Base-by-base conservation (phyloP, 2,113 vertebrate species). In the Bos indicus region DNA sequence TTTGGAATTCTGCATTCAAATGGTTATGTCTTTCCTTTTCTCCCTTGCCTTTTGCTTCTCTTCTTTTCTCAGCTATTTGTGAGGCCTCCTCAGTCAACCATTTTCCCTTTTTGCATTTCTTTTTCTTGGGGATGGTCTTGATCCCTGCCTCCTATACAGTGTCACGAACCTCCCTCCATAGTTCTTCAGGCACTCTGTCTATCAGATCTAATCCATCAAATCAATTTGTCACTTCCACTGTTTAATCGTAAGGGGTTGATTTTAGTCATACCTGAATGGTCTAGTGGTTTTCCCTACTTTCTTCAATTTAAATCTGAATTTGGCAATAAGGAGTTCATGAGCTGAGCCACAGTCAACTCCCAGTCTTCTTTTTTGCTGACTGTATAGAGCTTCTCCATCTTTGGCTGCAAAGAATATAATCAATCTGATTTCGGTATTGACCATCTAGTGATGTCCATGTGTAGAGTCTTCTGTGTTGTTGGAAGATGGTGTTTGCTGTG, bases 121-220 rank as follows among this genome's bases (percentile, higher is more conserved):
- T 71, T 71, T 71, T 40, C n/a, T 23, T 40, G 67, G 19, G n/a
- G 19, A 71, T 71, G 67, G 67, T 71, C 19, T 71, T 71, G n/a
- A 71, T 71, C n/a, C 19, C 5, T 12, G n/a, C 19, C 67, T 71
- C 19, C n/a, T 71, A 10, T 71, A 36, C 17, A 71, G n/a, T 40
- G n/a, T 71, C 67, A 71, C 0, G 0, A 71, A 71, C n/a, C 67
- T 71, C 19, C 0, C 0, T 40, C n/a, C 67, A 40, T 71, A 40
- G 67, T 40, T 71, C 19, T 40, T 71, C 19, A 40, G 19, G n/a
- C 21, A 71, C 10, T 12, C 67, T 67, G 33, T 67, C 64, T 71
- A 40, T 40, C 67, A 71, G n/a, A 23, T 71, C 10, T 40, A 71
- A 71, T 23, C n/a, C n/a, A n/a, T 40, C 40, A 5, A 71, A 40